These are phyloP conservation scores for Chironomus riparius DNA, from an alignment of 2,888 invertebrate genomes.

Conservation along the genomic window DNA sequence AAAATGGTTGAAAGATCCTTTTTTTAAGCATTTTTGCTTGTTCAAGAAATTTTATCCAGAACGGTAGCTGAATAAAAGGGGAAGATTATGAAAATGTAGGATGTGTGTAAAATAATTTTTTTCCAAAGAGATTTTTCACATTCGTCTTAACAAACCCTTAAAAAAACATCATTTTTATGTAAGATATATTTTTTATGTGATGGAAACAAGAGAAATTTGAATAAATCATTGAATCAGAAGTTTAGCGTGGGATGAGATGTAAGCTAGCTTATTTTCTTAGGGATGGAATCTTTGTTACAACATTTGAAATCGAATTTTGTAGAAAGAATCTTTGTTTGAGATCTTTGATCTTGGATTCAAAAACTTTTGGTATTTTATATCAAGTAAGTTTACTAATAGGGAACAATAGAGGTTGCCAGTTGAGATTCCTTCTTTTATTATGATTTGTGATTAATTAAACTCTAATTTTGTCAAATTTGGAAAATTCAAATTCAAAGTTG, in stretches of 20 bases:
- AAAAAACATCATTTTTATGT: not conserved
- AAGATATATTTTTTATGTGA: slow-evolving; percentile 14
- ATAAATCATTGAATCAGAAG: slow-evolving; percentile 27
- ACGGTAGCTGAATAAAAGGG: not conserved
- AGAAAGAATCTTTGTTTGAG: too few relatives aligned
- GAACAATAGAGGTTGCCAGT: too few relatives aligned
- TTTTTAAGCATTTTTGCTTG: not conserved
- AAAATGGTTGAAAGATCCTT: slow-evolving; percentile 25
- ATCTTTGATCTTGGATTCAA: too few relatives aligned
- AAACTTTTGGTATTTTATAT: too few relatives aligned
- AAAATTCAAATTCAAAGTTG: too few relatives aligned
- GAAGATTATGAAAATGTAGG: not conserved
- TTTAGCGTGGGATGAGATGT: slow-evolving; percentile 15
- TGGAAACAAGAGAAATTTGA: slow-evolving; percentile 27
- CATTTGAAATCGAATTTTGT: too few relatives aligned
- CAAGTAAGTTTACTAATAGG: too few relatives aligned
- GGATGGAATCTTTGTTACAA: too few relatives aligned
- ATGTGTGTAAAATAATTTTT: not conserved
- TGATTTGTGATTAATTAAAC: too few relatives aligned
- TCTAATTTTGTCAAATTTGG: too few relatives aligned
- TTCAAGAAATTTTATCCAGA: not conserved
- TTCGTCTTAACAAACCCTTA: not conserved
- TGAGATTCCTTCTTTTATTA: too few relatives aligned
- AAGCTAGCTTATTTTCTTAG: not conserved
- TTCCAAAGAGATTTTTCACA: not conserved